A percentile compares a stretch with the other conserved stretches of the same genome.
Evolutionary conservation across 1,140 invertebrate genomes (phyloP).

Genomic region (Teleopsis dalmanni): DNA sequence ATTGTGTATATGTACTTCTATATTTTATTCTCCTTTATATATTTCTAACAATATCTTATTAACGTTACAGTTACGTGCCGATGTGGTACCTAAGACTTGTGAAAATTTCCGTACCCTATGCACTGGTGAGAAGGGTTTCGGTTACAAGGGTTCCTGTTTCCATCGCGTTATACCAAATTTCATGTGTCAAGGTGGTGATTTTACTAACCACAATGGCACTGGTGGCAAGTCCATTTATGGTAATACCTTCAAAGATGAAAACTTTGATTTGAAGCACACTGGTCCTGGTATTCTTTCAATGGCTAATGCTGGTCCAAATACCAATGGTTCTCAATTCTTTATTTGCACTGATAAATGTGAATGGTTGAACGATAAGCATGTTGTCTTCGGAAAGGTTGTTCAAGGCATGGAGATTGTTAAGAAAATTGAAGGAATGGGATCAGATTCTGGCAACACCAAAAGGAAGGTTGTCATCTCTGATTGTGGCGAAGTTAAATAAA

Average conservation of each 20-base stretch:
- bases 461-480: constrained; percentile 73
- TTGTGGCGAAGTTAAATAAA: constrained; percentile 61
- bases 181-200: constrained; percentile 94
- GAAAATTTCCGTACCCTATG: constrained; percentile 90
- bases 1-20: neutral
- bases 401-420: constrained; percentile 94
- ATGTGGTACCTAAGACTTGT: constrained; percentile 84
- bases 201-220: constrained; percentile 89
- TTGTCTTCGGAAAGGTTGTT: constrained; percentile 89
- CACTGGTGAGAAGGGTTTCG: constrained; percentile 86
- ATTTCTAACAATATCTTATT: neutral
- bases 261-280: constrained; percentile 87
- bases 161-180: constrained; percentile 95
- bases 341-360: constrained; percentile 86
- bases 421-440: constrained; percentile 72
- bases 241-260: constrained; percentile 88
- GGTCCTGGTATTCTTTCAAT: constrained; percentile 82
- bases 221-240: constrained; percentile 94
- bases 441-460: constrained; percentile 72
- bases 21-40: neutral
- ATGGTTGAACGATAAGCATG: constrained; percentile 92
- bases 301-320: constrained; percentile 91
- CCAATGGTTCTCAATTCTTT: constrained; percentile 96
- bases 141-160: constrained; percentile 83
- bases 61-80: constrained; percentile 60